Base-by-base conservation (phyloP, 1,140 invertebrate species). In the Manduca sexta region DNA sequence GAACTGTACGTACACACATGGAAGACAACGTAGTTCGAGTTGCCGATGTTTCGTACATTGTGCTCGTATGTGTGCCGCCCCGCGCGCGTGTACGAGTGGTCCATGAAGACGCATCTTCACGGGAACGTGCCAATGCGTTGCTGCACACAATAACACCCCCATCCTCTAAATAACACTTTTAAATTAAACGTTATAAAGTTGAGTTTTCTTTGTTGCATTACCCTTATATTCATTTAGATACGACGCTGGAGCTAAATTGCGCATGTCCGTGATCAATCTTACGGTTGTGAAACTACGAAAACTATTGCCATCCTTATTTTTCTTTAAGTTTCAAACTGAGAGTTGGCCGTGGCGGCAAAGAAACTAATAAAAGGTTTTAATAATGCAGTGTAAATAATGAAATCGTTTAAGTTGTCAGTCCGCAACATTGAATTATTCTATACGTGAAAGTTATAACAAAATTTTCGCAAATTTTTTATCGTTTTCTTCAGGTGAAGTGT, bases 231-330 rank as follows among this genome's bases (percentile, higher is more conserved):
- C 60, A 64, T 72, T 69, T 58, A 69, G 45, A 63, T 51, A 67
- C 44, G 54, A 39, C 60, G 49, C 37, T 53, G 58, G 41, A 57
- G 40, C 34, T 39, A 48, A 63, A 64, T 65, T 77, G 78, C 78
- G 78, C 78, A 82, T 82, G 78, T 66, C 75, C 55, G 62, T 71
- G 68, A 69, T 70, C 60, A 65, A 64, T 75, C 59, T 73, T 65
- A 56, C 45, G 56, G 61, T 56, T 57, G 56, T 59, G 56, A 56
- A 77, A 77, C 67, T 77, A 82, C 59, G 68, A 69, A 67, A 79
- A 74, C 71, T 82, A 79, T 72, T 68, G 72, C 62, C 51, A 61
- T 82, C 78, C 72, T 77, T 82, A 74, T 79, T 79, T 60, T 74
- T 64, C 74, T 60, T 67, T 39, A 67, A 72, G 60, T 74, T 72